A percentile compares a stretch with the other conserved stretches of the same genome.
Evolutionary conservation across 2,113 vertebrate species (phyloP).

Genomic region (Danionella cerebrum): DNA sequence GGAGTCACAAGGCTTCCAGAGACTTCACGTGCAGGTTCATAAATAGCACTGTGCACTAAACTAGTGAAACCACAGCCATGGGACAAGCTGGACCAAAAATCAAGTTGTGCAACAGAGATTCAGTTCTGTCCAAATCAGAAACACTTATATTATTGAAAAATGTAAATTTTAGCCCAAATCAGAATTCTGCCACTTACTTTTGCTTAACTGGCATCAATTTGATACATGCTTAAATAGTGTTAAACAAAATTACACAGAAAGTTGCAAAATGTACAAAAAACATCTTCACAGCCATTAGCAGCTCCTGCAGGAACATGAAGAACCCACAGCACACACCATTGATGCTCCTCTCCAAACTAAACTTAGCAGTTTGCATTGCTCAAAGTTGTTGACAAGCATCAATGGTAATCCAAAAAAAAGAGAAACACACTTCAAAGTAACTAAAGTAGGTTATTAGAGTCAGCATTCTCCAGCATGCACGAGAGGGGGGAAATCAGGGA

Average conservation of each 20-base stretch:
- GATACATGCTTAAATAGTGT: no score
- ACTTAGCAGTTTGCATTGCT: not conserved
- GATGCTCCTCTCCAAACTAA: no score
- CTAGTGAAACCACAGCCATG: not conserved
- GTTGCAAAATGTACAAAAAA: no score
- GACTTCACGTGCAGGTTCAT: not conserved
- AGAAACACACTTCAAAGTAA: not conserved
- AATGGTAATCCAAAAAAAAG: not conserved
- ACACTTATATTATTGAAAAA: no score
- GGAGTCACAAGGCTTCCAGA: conserved; percentile 2
- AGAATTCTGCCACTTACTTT: no score
- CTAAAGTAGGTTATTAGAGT: not conserved
- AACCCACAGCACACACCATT: no score
- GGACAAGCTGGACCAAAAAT: no score
- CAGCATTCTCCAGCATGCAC: conserved; percentile 14
- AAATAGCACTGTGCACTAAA: conserved; percentile 1
- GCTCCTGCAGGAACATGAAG: not conserved
- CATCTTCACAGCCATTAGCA: not conserved
- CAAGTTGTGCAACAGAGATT: no score
- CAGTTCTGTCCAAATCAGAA: no score
- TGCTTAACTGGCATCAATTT: no score
- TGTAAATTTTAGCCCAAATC: no score
- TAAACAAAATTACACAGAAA: no score
- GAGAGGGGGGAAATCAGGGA: conserved; percentile 11
- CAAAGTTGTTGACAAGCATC: not conserved